Evolutionary conservation across 2,888 invertebrate genomes (phyloP).

Genomic region (Lasioglossum calceatum): DNA sequence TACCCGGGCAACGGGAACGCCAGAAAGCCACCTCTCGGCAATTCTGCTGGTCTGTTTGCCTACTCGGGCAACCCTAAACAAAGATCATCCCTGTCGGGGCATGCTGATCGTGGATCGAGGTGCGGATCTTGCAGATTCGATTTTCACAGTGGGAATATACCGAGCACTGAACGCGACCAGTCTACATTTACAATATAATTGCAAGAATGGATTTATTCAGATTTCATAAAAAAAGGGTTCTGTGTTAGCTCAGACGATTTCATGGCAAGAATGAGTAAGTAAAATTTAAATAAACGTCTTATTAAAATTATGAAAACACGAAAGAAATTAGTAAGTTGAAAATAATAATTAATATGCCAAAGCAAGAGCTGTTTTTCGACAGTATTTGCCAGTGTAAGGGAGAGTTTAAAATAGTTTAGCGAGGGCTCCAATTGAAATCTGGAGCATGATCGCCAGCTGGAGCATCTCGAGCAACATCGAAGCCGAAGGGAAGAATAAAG

Average conservation of each 20-base stretch:
- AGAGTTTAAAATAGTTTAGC: background rate
- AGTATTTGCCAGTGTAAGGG: background rate
- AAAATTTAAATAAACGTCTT: too few relatives aligned
- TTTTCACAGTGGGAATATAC: too few relatives aligned
- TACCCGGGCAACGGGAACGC: constrained; percentile 65
- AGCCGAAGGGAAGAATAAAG: constrained; percentile 5
- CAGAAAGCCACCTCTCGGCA: constrained; percentile 58
- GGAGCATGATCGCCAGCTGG: background rate
- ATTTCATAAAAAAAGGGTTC: background rate
- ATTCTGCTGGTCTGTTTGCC: constrained; percentile 73
- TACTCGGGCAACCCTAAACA: constrained; percentile 71
- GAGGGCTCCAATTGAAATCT: background rate
- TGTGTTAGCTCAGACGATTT: background rate
- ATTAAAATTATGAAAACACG: too few relatives aligned
- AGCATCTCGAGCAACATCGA: background rate
- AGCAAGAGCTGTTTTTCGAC: background rate
- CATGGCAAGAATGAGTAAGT: too few relatives aligned
- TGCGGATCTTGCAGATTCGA: background rate
- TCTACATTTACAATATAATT: too few relatives aligned
- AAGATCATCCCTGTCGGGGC: constrained; percentile 60
- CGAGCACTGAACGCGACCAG: too few relatives aligned
- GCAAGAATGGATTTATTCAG: background rate
- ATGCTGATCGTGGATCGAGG: background rate
- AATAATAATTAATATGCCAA: too few relatives aligned
- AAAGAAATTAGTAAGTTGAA: too few relatives aligned